Base-by-base conservation (phyloP, 1,140 invertebrate species). In the Idris sp. region DNA sequence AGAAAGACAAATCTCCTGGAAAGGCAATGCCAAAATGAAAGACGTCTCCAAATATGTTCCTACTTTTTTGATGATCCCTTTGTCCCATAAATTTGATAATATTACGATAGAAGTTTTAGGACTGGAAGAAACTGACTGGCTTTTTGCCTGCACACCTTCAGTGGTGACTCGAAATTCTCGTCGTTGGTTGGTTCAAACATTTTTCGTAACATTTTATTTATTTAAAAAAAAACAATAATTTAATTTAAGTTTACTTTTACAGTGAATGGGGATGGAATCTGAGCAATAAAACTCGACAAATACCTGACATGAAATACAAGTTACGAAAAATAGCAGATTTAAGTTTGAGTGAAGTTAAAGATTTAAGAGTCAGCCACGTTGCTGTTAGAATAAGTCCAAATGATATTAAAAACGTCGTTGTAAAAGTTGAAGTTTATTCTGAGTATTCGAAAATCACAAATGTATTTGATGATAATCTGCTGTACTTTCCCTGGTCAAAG, bases 121-220 rank as follows among this genome's bases (percentile, higher is more conserved):
- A 81, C 86, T 93, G 4, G 89, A 91, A 69, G 87, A n/a, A n/a
- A n/a, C 88, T 11, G 89, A 94, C 72, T 95, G 93, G 93, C 80
- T 94, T 11, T 95, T 92, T 79, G 91, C 90, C 11, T 95, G 93
- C 80, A 88, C 89, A 22, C 90, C 91, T 3, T 88, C 88, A 36
- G 82, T 79, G 8, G 77, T 89, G 10, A 80, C 88, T 49, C 86
- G 84, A 14, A 82, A 87, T 4, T 86, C 88, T 46, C 88, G 90
- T 84, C 86, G 90, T 79, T 94, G 93, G 92, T n/a, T 61, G 19
- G 11, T 68, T 33, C 15, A 14, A 11, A 35, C 7, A 35, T n/a
- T 35, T 10, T 3, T 4, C 4, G 1, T 35, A 35, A 1, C 6
- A 14, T 35, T 2, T 78, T 58, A 49, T 77, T 51, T 25, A 38